Evolutionary conservation across 1,140 invertebrate genomes (phyloP).

Genomic region (Acyrthosiphon pisum): DNA sequence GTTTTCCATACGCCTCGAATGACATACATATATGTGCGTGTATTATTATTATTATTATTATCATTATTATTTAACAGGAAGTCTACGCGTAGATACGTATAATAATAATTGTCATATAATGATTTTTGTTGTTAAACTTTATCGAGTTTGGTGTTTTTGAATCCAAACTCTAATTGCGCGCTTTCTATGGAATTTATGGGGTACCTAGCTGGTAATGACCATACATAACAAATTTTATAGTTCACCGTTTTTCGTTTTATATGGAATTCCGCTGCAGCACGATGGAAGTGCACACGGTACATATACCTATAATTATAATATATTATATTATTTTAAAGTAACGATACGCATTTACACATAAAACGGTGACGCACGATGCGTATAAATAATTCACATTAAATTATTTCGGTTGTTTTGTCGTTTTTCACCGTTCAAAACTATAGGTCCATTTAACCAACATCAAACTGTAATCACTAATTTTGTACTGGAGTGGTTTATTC

Average conservation of each 20-base stretch:
- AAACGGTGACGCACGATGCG: neutral
- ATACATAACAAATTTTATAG: neutral
- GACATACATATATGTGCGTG: too few relatives aligned
- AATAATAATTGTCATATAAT: neutral
- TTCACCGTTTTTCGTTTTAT: neutral
- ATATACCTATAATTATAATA: neutral
- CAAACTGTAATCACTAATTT: neutral
- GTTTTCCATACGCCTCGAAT: neutral
- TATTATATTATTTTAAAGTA: neutral
- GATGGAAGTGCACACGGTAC: neutral
- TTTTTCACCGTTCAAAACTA: neutral
- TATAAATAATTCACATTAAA: neutral
- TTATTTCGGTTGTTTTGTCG: neutral
- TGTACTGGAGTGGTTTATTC: neutral
- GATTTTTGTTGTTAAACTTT: neutral
- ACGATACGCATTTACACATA: neutral
- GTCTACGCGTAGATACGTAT: too few relatives aligned
- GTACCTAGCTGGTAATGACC: neutral
- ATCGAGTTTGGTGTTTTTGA: neutral
- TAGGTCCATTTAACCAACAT: neutral
- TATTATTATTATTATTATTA: too few relatives aligned
- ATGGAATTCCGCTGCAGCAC: neutral
- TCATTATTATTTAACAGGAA: neutral
- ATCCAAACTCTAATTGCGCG: neutral
- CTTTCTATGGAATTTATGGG: neutral